These are phyloP conservation scores for Amazona guildingii DNA, from an alignment of 2,113 vertebrate species.

Conservation along the genomic window DNA sequence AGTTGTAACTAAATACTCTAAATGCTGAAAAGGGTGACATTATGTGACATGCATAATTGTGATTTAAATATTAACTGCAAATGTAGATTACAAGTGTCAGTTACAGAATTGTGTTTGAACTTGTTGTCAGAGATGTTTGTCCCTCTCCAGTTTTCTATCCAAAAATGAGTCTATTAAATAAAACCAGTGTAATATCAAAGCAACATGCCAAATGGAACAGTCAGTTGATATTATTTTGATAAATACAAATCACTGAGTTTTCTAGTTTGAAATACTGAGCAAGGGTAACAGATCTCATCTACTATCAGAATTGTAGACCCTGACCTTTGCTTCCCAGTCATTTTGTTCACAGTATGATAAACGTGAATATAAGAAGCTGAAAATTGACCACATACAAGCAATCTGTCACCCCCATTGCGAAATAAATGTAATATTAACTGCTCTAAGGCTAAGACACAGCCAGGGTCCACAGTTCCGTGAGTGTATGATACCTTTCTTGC, in stretches of 20 bases:
- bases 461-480: neutral
- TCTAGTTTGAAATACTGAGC: neutral
- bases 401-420: neutral
- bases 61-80: neutral
- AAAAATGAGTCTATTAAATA: neutral
- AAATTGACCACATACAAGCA: neutral
- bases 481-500: neutral
- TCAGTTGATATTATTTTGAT: neutral
- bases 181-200: neutral
- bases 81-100: neutral
- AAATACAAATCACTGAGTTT: neutral
- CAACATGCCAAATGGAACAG: neutral
- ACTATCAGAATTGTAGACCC: neutral
- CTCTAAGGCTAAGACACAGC: neutral
- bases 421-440: neutral
- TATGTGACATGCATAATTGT: neutral
- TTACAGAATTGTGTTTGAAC: neutral
- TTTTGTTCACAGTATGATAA: slow-evolving; percentile 1
- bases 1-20: neutral
- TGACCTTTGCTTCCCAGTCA: neutral
- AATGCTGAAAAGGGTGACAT: neutral
- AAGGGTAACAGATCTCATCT: neutral
- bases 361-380: neutral
- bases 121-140: neutral
- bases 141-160: neutral